These are phyloP conservation scores for Ernsta delagoae DNA, from an alignment of 2,888 invertebrate species.

Conservation along the genomic window DNA sequence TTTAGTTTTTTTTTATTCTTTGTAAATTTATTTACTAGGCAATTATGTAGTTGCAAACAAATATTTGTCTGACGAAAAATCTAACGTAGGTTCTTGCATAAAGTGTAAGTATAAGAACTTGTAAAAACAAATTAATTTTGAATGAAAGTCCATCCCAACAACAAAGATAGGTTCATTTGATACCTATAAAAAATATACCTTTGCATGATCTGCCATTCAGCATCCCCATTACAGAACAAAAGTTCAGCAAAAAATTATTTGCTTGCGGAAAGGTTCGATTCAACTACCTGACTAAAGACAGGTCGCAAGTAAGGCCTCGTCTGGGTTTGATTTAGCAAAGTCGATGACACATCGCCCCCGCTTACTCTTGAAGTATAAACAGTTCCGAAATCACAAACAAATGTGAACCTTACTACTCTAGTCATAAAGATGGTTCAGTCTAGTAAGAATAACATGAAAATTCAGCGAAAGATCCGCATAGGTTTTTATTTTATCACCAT, in stretches of 20 bases:
- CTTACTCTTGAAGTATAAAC: slow-evolving; percentile 43
- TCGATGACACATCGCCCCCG: slow-evolving; percentile 64
- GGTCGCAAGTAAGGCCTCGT: slow-evolving; percentile 52
- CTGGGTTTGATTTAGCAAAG: slow-evolving; percentile 51
- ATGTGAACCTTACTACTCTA: slow-evolving; percentile 17
- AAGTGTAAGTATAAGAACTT: too few relatives aligned
- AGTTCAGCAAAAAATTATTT: slow-evolving; percentile 63
- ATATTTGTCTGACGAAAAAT: background rate
- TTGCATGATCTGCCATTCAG: slow-evolving; percentile 55
- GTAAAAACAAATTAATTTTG: background rate
- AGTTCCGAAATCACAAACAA: background rate
- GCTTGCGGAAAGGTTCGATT: slow-evolving; percentile 62
- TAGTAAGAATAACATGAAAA: background rate
- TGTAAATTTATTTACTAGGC: too few relatives aligned
- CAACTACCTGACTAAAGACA: slow-evolving; percentile 66
- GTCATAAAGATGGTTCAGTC: background rate
- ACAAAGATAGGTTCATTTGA: slow-evolving; percentile 25
- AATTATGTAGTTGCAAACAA: too few relatives aligned
- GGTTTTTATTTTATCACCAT: background rate
- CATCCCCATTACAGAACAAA: slow-evolving; percentile 55
- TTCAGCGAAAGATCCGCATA: background rate
- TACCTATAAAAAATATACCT: slow-evolving; percentile 52
- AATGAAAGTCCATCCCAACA: background rate
- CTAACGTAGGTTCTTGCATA: too few relatives aligned
- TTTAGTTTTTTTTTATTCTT: too few relatives aligned